Percentiles rank a stretch among this genome's conserved stretches.
These are phyloP conservation scores for Chrysocyon brachyurus DNA, from an alignment of 2,797 vertebrate species.

Conservation along the genomic window DNA sequence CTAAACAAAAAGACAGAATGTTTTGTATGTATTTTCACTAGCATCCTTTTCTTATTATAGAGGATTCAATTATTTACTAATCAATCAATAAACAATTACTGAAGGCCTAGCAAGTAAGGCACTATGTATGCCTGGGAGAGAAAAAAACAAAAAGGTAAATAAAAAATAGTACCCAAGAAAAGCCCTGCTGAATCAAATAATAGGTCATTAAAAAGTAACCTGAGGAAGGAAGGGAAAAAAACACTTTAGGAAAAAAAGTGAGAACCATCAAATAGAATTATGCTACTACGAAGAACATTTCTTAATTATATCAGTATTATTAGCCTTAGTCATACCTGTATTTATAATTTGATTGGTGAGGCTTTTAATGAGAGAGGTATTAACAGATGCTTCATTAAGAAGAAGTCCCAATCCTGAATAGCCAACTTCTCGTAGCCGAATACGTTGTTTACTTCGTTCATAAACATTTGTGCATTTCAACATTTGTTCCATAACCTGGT, in stretches of 20 bases:
- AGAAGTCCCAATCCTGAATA: constrained; percentile 96
- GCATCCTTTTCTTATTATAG: background rate
- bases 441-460: constrained; percentile 95
- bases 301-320: background rate
- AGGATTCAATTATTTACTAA: background rate
- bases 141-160: background rate
- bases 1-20: background rate
- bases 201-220: constrained; percentile 60
- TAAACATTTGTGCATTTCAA: constrained; percentile 97
- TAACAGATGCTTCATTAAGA: constrained; percentile 93
- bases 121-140: background rate
- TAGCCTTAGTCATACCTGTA: constrained; percentile 90
- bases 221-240: background rate
- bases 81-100: constrained; percentile 46
- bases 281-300: background rate
- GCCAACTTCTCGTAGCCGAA: constrained; percentile 96
- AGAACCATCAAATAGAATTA: background rate
- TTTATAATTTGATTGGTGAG: constrained; percentile 96
- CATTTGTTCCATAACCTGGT: constrained; percentile 96
- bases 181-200: constrained; percentile 4
- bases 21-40: constrained; percentile 14
- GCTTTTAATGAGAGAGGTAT: constrained; percentile 93
- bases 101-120: background rate
- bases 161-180: background rate
- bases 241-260: background rate